Evolutionary conservation across 2,888 invertebrate genomes (phyloP), one percentile per base, ranked within the genome.

Genomic region (Xestia c-nigrum): DNA sequence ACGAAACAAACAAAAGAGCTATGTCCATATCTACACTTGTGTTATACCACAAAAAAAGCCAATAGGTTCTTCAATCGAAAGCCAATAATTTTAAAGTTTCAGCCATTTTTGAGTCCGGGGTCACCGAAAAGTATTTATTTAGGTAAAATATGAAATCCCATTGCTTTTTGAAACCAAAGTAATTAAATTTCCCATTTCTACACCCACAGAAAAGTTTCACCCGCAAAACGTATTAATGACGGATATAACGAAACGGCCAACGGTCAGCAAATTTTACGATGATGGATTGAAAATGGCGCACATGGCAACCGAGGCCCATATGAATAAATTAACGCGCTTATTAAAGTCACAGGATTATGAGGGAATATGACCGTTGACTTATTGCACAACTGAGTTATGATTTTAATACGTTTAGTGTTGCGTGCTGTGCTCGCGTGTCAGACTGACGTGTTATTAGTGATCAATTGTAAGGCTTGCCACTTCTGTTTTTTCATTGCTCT

Each of bases 261-360:
- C 76, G 80, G 81, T 81, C 84, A 81, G 87, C 82, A 81, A 85
- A 87, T 84, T 88, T 87, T 83, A 88, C 79, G 80, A 89, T 91
- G 90, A 90, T 90, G 88, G 89, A 91, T 91, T 84, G 87, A 89
- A 88, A 84, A 85, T 83, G 83, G 84, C 86, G 79, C 86, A 82
- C 86, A 87, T 84, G 85, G 84, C 74, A 79, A 87, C 87, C 73
- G 70, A 79, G 80, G 82, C 85, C 86, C 86, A 86, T 72, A 87
- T 89, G 89, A 89, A 91, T 91, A 91, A 89, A 90, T 91, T 91
- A 91, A 86, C 85, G 84, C 76, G 80, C 88, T 84, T 88, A 90
- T 91, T 91, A 89, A 90, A 89, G 85, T 85, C 83, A 82, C 74
- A 72, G 63, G 80, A 80, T 88, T 83, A 85, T 78, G 76, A 78